Evolutionary conservation across 2,888 invertebrate species (phyloP).

Genomic region (Cheilosia soror): DNA sequence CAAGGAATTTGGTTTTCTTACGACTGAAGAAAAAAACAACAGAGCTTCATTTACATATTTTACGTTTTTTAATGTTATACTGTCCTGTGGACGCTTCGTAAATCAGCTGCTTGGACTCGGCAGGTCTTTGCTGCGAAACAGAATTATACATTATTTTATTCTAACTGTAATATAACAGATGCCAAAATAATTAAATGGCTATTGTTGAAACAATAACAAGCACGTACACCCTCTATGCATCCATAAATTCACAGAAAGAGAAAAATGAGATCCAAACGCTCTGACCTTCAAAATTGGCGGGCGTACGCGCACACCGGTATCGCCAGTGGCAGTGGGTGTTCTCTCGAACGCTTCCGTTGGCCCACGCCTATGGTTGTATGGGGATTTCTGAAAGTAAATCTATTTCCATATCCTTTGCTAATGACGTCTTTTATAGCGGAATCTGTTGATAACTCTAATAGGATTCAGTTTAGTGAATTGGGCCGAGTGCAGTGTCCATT

Average conservation of each 20-base stretch:
- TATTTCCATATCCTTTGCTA: conserved; percentile 44
- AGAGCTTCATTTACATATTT: too few relatives aligned
- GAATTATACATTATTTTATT: too few relatives aligned
- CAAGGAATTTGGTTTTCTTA: too few relatives aligned
- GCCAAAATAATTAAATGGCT: conserved; percentile 41
- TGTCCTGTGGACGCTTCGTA: too few relatives aligned
- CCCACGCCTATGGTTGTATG: neutral
- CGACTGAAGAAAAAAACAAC: too few relatives aligned
- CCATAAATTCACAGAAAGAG: neutral
- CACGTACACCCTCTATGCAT: neutral
- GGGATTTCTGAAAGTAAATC: conserved; percentile 39
- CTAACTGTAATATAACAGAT: too few relatives aligned
- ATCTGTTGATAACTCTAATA: conserved; percentile 3
- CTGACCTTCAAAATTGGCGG: conserved; percentile 55
- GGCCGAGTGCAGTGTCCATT: conserved; percentile 10
- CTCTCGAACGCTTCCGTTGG: conserved; percentile 25
- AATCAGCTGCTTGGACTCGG: too few relatives aligned
- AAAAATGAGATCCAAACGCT: conserved; percentile 1
- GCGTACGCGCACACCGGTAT: conserved; percentile 31
- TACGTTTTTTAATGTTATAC: too few relatives aligned
- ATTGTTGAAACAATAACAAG: conserved; percentile 34
- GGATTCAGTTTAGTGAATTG: neutral
- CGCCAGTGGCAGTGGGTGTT: neutral
- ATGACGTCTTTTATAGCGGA: conserved; percentile 5
- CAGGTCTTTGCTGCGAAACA: too few relatives aligned